phyloP scores from a whole-genome alignment of 2,888 invertebrate genomes.

The Adela reaumurella region DNA sequence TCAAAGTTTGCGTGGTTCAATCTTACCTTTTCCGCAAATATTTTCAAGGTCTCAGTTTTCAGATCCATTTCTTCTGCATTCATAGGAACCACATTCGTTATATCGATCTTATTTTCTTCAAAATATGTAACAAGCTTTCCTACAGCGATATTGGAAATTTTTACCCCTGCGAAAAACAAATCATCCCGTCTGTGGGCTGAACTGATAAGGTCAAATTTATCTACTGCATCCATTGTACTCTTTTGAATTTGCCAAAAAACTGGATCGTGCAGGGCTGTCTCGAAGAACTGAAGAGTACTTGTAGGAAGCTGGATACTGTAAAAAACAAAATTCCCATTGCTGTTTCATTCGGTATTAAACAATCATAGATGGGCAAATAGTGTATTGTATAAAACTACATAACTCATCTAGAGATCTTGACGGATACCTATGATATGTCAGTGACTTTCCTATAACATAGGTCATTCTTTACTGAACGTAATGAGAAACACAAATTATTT shows the following conservation, averaged over 20 bases:
- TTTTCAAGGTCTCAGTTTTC: neutral
- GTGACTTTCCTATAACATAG: too few relatives aligned
- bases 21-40: neutral
- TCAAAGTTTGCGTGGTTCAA: constrained; percentile 1
- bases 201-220: neutral
- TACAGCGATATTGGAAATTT: constrained; percentile 1
- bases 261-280: constrained; percentile 3
- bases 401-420: too few relatives aligned
- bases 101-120: neutral
- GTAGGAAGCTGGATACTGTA: neutral
- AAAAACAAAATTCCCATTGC: too few relatives aligned
- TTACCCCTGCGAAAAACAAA: constrained; percentile 3
- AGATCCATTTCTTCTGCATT: neutral
- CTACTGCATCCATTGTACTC: neutral
- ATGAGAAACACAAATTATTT: too few relatives aligned
- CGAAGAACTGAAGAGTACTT: neutral
- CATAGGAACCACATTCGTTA: neutral
- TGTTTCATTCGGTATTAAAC: too few relatives aligned
- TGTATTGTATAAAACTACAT: too few relatives aligned
- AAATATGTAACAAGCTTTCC: constrained; percentile 1
- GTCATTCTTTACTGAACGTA: too few relatives aligned
- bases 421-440: too few relatives aligned
- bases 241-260: constrained; percentile 3
- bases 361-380: too few relatives aligned
- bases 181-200: constrained; percentile 1